Evolutionary conservation across 2,797 vertebrate genomes (phyloP).

Genomic region (Sarcoramphus papa): DNA sequence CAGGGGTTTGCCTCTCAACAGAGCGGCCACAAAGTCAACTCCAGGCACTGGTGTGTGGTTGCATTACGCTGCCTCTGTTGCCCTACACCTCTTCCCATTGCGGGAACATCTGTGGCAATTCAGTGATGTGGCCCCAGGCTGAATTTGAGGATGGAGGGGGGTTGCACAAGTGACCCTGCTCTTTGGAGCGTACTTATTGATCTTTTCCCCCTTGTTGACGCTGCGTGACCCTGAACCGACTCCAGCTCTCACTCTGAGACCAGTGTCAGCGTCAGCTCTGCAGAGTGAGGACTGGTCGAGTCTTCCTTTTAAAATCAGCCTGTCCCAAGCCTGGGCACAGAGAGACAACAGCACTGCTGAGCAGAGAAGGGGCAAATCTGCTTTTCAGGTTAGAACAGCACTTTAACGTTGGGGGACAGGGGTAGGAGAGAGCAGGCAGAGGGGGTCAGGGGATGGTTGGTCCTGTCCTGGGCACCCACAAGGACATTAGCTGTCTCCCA

Average conservation of each 20-base stretch:
- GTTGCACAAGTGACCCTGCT: slow-evolving; percentile 52
- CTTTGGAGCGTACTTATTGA: slow-evolving; percentile 47
- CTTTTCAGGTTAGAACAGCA: slow-evolving; percentile 56
- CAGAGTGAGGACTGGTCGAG: neutral
- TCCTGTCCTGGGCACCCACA: neutral
- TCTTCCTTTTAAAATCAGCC: slow-evolving; percentile 26
- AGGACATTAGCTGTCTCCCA: neutral
- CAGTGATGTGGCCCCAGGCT: neutral
- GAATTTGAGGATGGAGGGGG: neutral
- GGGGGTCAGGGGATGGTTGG: neutral
- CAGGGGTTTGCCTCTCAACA: neutral
- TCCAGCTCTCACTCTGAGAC: neutral
- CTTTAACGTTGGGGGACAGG: slow-evolving; percentile 6
- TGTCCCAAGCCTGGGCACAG: slow-evolving; percentile 17
- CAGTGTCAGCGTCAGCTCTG: slow-evolving; percentile 23
- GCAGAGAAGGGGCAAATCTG: slow-evolving; percentile 43
- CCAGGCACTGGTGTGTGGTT: neutral
- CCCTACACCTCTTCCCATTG: neutral
- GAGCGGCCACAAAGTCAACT: neutral
- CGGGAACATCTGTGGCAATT: neutral
- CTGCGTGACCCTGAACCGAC: neutral
- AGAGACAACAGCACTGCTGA: slow-evolving; percentile 38
- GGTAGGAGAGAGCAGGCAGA: slow-evolving; percentile 4
- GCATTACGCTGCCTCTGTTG: neutral
- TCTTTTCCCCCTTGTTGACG: slow-evolving; percentile 8